Evolutionary conservation across 1,140 invertebrate genomes (phyloP), one percentile per base, ranked within the genome.

Genomic region (Drosophila funebris): DNA sequence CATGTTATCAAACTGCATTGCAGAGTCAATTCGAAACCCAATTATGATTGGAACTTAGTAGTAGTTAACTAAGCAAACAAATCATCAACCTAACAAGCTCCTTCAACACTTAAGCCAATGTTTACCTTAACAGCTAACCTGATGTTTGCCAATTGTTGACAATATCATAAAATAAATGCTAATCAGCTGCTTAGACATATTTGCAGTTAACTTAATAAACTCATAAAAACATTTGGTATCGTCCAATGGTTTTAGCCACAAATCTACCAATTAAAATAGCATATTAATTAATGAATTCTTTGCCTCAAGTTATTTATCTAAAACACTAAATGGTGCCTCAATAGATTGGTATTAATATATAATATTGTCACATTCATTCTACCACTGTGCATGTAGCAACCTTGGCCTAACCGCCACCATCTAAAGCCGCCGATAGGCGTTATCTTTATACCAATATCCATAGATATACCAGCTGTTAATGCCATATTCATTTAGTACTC

Each of bases 311-410:
- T 48, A 29, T 48, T 48, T 48, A 27, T 24, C 8, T 48, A 7
- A 6, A 5, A 13, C 27, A 50, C n/a, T 37, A 31, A 53, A 24
- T 9, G n/a, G n/a, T n/a, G n/a, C 43, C 20, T 16, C 5, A 29
- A 18, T 9, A 33, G 52, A 24, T 43, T 37, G 33, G 11, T 20
- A 9, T n/a, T n/a, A n/a, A n/a, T n/a, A n/a, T n/a, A n/a, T n/a
- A n/a, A n/a, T 16, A 36, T 57, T 66, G 8, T 63, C 29, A 24
- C 29, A 11, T 29, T 13, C 50, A 14, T 52, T 53, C 14, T 13
- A 46, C 39, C 67, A 70, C 67, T 56, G 41, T 70, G 50, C 68
- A 43, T 41, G 63, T 61, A 71, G 24, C 24, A 64, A 71, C 60
- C 60, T 39, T 48, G 53, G 53, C 53, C 20, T 11, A 46, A 56